Conservation (phyloP, 2,797 vertebrate species). For the Rhinella marina region DNA sequence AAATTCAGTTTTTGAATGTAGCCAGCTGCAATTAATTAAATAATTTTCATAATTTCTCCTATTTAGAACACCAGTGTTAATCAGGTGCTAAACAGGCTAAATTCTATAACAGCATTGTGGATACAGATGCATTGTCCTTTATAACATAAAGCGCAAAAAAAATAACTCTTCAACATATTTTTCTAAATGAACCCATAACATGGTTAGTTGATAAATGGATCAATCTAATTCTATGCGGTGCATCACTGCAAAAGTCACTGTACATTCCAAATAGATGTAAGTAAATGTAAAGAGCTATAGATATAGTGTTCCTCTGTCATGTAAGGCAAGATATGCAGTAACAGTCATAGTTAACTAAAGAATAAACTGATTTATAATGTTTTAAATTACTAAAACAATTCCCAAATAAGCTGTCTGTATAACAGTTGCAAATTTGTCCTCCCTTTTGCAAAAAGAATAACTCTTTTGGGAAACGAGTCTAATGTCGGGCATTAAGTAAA, state of each 20-base stretch:
- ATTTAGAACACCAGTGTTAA: too few species aligned
- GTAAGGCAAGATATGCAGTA: background rate
- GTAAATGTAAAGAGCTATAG: too few species aligned
- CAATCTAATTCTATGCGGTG: background rate
- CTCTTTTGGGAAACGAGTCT: slow-evolving; percentile 64
- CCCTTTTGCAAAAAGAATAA: slow-evolving; percentile 57
- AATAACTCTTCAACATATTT: background rate
- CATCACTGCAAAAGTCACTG: too few species aligned
- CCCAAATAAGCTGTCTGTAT: slow-evolving; percentile 39
- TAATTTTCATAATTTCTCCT: too few species aligned
- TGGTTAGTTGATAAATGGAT: background rate
- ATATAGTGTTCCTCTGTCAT: background rate
- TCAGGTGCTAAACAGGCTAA: too few species aligned
- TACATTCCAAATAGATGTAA: too few species aligned
- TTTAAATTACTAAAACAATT: slow-evolving; percentile 19
- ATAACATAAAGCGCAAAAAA: too few species aligned
- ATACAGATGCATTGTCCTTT: too few species aligned
- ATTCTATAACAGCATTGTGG: too few species aligned
- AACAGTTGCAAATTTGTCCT: slow-evolving; percentile 59
- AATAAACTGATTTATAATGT: slow-evolving; percentile 30
- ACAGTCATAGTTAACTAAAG: slow-evolving; percentile 3
- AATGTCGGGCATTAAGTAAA: slow-evolving; percentile 71
- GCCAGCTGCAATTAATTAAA: too few species aligned
- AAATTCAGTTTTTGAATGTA: too few species aligned
- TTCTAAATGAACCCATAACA: background rate